A percentile compares a stretch with the other conserved stretches of the same genome.
Evolutionary conservation across 1,140 invertebrate species (phyloP).

Genomic region (Psix sp.): DNA sequence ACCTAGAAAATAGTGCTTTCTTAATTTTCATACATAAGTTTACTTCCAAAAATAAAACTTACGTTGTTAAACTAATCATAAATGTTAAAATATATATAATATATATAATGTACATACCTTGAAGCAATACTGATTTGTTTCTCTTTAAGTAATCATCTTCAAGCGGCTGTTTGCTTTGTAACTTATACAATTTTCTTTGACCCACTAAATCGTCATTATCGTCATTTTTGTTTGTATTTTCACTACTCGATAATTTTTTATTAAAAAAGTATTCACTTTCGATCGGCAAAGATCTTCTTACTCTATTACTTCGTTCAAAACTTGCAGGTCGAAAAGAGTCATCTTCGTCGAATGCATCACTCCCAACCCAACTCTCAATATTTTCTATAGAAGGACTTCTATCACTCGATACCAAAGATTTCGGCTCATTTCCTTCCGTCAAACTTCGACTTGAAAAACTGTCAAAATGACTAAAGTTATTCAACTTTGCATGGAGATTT

Average conservation of each 20-base stretch:
- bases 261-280: conserved; percentile 65
- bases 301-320: conserved; percentile 67
- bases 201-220: conserved; percentile 5
- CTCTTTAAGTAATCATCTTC: no score
- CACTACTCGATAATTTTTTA: conserved; percentile 1
- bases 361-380: conserved; percentile 60
- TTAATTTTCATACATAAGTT: no score
- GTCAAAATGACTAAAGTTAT: conserved; percentile 19
- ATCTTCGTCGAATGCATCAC: conserved; percentile 35
- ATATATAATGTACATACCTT: no score
- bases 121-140: no score
- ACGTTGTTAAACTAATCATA: no score
- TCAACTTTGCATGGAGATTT: conserved; percentile 27
- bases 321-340: neutral
- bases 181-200: conserved; percentile 4
- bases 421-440: conserved; percentile 18
- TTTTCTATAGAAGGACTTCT: conserved; percentile 76
- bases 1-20: conserved; percentile 13
- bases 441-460: conserved; percentile 15
- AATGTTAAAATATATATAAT: no score
- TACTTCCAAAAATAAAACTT: no score
- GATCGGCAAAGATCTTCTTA: conserved; percentile 81
- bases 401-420: conserved; percentile 27
- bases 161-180: neutral
- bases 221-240: conserved; percentile 6